phyloP scores from a whole-genome alignment of 2,113 vertebrate genomes.

The Antechinus flavipes region DNA sequence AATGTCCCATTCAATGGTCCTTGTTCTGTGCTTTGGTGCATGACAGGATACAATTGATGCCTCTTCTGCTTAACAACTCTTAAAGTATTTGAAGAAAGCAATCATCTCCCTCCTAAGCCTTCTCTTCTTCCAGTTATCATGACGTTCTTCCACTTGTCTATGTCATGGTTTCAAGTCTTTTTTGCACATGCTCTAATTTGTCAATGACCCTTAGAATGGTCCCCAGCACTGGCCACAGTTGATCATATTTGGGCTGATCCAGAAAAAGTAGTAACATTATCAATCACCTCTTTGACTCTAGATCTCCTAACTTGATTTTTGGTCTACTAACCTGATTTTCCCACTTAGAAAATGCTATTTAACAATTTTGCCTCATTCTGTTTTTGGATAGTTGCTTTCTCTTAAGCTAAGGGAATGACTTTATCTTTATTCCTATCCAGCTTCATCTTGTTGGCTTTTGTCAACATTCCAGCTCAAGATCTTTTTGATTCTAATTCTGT shows the following conservation, averaged over 20 bases:
- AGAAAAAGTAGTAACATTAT: neutral
- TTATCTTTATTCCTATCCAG: neutral
- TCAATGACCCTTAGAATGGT: neutral
- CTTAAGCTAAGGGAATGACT: neutral
- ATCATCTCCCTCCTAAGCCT: too few species aligned
- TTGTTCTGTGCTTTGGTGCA: too few species aligned
- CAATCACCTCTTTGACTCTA: neutral
- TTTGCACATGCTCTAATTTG: neutral
- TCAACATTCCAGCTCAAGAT: neutral
- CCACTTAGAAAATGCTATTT: neutral
- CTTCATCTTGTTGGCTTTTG: neutral
- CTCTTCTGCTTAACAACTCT: neutral
- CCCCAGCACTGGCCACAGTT: neutral
- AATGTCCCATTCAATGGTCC: neutral
- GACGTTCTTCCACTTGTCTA: too few species aligned
- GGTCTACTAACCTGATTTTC: neutral
- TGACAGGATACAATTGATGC: neutral
- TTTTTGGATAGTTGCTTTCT: neutral
- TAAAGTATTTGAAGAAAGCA: neutral
- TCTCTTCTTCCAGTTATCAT: neutral
- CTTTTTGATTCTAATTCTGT: neutral
- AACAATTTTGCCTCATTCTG: neutral
- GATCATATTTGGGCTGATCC: neutral
- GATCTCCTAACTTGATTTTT: neutral
- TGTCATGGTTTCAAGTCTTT: neutral